phyloP scores from a whole-genome alignment of 2,113 vertebrate species.

The Chaetorhynchus papuensis region DNA sequence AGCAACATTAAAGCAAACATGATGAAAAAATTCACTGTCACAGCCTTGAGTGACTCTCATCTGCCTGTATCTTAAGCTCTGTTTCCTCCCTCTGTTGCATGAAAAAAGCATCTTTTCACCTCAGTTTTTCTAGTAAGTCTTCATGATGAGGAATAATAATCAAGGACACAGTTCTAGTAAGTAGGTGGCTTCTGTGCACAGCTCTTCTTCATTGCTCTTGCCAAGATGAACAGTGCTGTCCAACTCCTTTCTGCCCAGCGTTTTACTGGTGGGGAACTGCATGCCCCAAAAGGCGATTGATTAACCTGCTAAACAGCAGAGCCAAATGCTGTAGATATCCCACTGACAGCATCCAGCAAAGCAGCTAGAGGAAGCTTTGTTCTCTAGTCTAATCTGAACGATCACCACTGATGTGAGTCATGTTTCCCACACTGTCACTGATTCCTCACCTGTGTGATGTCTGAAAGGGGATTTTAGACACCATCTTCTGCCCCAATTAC shows the following conservation, averaged over 20 bases:
- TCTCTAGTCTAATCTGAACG: background rate
- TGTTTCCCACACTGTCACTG: conserved; percentile 47
- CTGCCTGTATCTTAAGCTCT: background rate
- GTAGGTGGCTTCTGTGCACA: background rate
- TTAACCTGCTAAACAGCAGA: background rate
- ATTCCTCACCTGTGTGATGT: conserved; percentile 10
- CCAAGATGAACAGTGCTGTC: background rate
- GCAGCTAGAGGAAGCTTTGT: background rate
- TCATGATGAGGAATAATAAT: background rate
- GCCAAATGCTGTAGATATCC: background rate
- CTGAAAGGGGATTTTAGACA: conserved; percentile 43
- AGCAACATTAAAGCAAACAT: background rate
- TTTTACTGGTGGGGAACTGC: background rate
- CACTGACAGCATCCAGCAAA: background rate
- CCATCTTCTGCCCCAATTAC: background rate
- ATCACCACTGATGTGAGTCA: conserved; percentile 17
- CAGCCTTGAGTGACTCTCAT: background rate
- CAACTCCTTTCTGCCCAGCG: background rate
- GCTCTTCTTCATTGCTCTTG: background rate
- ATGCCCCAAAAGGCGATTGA: background rate
- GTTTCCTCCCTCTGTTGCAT: background rate
- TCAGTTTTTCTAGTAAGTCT: background rate
- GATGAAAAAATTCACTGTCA: background rate
- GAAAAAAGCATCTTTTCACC: background rate
- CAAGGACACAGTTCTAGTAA: background rate